Percentiles rank a stretch among this genome's conserved stretches.
Evolutionary conservation across 2,797 vertebrate genomes (phyloP).

Genomic region (Pteronotus mesoamericanus): DNA sequence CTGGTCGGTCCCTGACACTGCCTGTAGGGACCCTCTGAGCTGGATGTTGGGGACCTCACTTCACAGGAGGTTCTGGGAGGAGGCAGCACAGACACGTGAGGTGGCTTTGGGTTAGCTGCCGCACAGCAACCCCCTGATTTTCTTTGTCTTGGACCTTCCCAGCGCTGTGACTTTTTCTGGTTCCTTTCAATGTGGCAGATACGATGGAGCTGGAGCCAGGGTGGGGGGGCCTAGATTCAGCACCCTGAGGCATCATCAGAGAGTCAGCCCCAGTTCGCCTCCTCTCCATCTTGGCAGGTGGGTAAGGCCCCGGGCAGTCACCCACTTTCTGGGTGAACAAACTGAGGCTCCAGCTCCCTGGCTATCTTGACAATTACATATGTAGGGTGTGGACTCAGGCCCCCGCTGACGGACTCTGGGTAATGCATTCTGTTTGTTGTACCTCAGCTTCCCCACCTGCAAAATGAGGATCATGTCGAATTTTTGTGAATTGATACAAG

Average conservation of each 20-base stretch:
- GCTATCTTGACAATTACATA: background rate
- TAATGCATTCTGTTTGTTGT: accelerated
- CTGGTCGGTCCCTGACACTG: background rate
- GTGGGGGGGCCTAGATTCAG: background rate
- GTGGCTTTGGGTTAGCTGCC: background rate
- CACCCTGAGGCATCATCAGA: background rate
- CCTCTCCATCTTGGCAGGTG: accelerated
- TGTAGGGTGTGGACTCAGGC: background rate
- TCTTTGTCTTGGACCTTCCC: background rate
- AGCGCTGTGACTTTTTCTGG: background rate
- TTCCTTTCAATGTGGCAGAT: background rate
- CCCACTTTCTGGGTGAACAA: background rate
- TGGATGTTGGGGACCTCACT: no score
- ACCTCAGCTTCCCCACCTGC: background rate
- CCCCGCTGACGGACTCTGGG: accelerated
- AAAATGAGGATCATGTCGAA: background rate
- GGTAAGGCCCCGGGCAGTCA: background rate
- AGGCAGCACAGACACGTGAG: accelerated
- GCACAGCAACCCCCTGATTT: background rate
- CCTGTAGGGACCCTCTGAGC: no score
- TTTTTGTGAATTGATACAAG: background rate
- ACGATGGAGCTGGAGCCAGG: background rate
- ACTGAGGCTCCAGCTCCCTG: background rate
- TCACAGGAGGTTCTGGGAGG: background rate
- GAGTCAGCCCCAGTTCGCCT: background rate